Evolutionary conservation across 2,888 invertebrate species (phyloP), one percentile per base, ranked within the genome.

Genomic region (Apotomis turbidana): DNA sequence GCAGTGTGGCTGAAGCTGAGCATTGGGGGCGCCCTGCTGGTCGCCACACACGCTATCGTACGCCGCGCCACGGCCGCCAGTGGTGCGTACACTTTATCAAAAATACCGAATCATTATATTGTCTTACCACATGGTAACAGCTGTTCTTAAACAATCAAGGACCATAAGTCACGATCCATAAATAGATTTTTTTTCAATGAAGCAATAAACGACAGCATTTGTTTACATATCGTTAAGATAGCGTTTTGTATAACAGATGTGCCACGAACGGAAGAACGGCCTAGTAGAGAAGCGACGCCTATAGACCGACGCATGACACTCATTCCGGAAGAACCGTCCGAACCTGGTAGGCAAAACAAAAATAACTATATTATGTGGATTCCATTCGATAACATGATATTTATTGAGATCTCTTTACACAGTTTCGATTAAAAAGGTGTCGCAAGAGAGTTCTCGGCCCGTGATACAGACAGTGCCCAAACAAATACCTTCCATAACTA

Each of bases 1-100:
- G 89, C 96, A 97, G 97, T 97, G 95, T 96, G 96, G 93, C 95
- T 97, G 94, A 97, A 97, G 95, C 94, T 97, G 94, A 95, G 95
- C 90, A 96, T 97, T 91, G 97, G 97, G 89, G 95, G 96, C 90
- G 97, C 97, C 86, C 95, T 97, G 89, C 95, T 97, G 92, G 95
- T 96, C 89, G 97, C 97, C 89, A 97, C 97, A 85, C 96, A 97
- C 94, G 95, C 96, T 92, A 97, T 97, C 89, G 95, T 97, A 91
- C 95, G 97, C 91, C 96, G 96, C 80, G 89, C 87, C 84, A 83
- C 86, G 76, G 85, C 85, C 94, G 95, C 95, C 87, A 95, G 95
- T 90, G 96, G 96, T 96, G 95, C 95, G 95, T 95, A 95, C 85
- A 74, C 68, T 46, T 46, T 41, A 15, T 41, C 38, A 63, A 55